A percentile compares a stretch with the other conserved stretches of the same genome.
Evolutionary conservation across 2,113 vertebrate genomes (phyloP).

Genomic region (Cinclus cinclus): DNA sequence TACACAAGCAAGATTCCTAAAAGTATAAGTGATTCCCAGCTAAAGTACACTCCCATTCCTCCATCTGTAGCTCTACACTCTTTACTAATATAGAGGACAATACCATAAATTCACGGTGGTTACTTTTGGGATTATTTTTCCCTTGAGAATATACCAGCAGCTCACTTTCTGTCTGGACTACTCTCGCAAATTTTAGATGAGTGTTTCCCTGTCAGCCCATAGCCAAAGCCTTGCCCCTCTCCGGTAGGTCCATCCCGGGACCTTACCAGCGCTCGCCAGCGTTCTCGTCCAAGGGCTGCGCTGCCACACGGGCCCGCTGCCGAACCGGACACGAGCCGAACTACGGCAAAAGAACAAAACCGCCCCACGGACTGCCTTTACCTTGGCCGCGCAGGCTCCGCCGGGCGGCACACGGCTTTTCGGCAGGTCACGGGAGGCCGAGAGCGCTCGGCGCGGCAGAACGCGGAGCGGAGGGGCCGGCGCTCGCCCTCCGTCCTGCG

Average conservation of each 20-base stretch:
- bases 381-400: not conserved
- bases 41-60: not conserved
- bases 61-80: not conserved
- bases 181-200: not conserved
- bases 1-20: not conserved
- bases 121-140: not conserved
- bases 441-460: not conserved
- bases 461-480: not conserved
- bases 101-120: not conserved
- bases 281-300: not conserved
- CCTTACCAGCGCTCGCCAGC: not conserved
- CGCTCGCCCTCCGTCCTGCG: not conserved
- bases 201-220: not conserved
- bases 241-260: not conserved
- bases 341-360: not conserved
- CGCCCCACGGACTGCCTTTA: not conserved
- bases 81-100: rapidly evolving
- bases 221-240: not conserved
- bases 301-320: not conserved
- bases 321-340: not conserved
- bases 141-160: not conserved
- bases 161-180: not conserved
- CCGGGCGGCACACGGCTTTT: not conserved
- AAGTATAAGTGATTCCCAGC: not conserved
- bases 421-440: not conserved